phyloP scores from a whole-genome alignment of 2,888 invertebrate genomes.

The Catotricha subobsoleta region DNA sequence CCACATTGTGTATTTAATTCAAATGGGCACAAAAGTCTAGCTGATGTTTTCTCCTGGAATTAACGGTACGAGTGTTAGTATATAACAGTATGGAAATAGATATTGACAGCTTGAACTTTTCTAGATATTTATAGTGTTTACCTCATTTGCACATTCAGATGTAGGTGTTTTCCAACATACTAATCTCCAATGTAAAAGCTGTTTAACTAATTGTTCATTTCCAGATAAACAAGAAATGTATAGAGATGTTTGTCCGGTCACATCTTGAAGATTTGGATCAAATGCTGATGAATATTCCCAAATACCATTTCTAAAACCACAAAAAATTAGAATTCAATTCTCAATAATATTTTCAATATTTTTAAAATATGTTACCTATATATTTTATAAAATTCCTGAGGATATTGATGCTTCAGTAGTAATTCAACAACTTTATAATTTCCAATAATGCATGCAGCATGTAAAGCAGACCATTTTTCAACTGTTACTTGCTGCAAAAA shows the following conservation, averaged over 20 bases:
- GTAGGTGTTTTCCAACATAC: slow-evolving; percentile 21
- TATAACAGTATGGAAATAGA: slow-evolving; percentile 20
- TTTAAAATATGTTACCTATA: slow-evolving; percentile 29
- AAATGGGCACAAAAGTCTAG: slow-evolving; percentile 44
- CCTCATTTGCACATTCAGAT: slow-evolving; percentile 19
- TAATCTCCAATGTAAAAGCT: slow-evolving; percentile 53
- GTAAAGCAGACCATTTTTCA: slow-evolving; percentile 81
- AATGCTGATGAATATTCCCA: slow-evolving; percentile 80
- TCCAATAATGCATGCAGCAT: slow-evolving; percentile 82
- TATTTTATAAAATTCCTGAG: slow-evolving; percentile 43
- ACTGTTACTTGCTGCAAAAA: slow-evolving; percentile 57
- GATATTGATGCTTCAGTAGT: slow-evolving; percentile 67
- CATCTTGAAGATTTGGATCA: slow-evolving; percentile 81
- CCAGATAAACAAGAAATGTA: slow-evolving; percentile 78
- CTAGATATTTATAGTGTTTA: slow-evolving; percentile 23
- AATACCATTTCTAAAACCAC: slow-evolving; percentile 48
- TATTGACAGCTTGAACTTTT: slow-evolving; percentile 13
- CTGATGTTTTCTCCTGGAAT: slow-evolving; percentile 16
- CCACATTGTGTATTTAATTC: slow-evolving; percentile 57
- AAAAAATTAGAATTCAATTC: background rate
- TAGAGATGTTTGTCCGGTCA: slow-evolving; percentile 75
- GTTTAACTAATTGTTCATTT: slow-evolving; percentile 57
- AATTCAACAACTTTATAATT: slow-evolving; percentile 59
- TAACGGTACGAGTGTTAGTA: background rate
- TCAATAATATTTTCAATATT: background rate